A percentile compares a stretch with the other conserved stretches of the same genome.
Evolutionary conservation across 2,888 invertebrate genomes (phyloP).

Genomic region (Taenaris catops): DNA sequence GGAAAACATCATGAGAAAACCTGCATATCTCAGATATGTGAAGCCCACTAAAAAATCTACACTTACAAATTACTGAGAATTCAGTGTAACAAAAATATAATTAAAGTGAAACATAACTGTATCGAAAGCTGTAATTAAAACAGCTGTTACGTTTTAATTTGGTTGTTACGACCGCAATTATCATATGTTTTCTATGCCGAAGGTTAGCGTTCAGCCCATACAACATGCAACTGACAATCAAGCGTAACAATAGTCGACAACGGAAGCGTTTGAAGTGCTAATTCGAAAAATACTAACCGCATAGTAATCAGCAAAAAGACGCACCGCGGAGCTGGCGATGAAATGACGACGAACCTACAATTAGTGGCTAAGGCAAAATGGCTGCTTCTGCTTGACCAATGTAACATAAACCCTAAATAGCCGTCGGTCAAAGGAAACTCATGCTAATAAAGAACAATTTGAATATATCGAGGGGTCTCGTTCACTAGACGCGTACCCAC

Average conservation of each 20-base stretch:
- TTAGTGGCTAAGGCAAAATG: slow-evolving; percentile 73
- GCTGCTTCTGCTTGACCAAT: slow-evolving; percentile 49
- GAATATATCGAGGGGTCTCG: slow-evolving; percentile 29
- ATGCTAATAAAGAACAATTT: slow-evolving; percentile 26
- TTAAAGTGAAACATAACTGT: too few relatives aligned
- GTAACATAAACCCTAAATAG: slow-evolving; percentile 19
- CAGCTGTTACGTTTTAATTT: slow-evolving; percentile 19
- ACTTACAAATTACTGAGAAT: too few relatives aligned
- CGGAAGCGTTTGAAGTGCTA: slow-evolving; percentile 71
- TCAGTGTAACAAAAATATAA: too few relatives aligned
- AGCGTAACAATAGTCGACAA: slow-evolving; percentile 56
- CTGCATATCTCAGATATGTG: too few relatives aligned
- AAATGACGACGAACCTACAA: slow-evolving; percentile 66
- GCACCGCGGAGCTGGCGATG: slow-evolving; percentile 56
- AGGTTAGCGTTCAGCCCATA: slow-evolving; percentile 17
- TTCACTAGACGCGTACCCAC: slow-evolving; percentile 45
- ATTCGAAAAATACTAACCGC: slow-evolving; percentile 76
- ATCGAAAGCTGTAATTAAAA: slow-evolving; percentile 12
- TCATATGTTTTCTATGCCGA: slow-evolving; percentile 15
- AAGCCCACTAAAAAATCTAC: too few relatives aligned
- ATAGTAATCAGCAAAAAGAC: slow-evolving; percentile 63
- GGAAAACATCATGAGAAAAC: too few relatives aligned
- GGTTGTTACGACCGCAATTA: slow-evolving; percentile 20
- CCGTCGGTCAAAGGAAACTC: slow-evolving; percentile 19
- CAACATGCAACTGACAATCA: slow-evolving; percentile 39